A percentile compares a stretch with the other conserved stretches of the same genome.
phyloP scores from a whole-genome alignment of 2,888 invertebrate species.

The Augochlorella aurata region DNA sequence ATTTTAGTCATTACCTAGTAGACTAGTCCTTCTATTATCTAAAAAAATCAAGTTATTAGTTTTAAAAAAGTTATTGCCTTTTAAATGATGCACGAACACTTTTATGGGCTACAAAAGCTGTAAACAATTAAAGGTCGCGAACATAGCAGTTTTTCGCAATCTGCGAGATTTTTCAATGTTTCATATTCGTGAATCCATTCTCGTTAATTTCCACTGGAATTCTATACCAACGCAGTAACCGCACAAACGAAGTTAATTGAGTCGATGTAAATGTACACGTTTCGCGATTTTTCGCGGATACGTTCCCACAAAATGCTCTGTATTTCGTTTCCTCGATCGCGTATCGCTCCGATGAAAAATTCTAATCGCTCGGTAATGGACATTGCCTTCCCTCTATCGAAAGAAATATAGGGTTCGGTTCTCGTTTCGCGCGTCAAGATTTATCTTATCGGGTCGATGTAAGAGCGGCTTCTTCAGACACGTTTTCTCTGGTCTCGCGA shows the following conservation, averaged over 20 bases:
- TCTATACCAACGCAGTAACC: neutral
- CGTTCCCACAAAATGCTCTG: neutral
- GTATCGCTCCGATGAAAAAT: neutral
- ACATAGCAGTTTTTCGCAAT: too few species aligned
- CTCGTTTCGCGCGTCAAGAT: neutral
- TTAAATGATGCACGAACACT: too few species aligned
- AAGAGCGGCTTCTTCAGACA: neutral
- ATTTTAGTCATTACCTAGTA: too few species aligned
- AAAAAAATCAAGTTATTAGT: too few species aligned
- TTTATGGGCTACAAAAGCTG: too few species aligned
- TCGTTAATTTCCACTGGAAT: neutral
- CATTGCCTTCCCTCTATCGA: neutral
- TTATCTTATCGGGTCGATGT: conserved; percentile 25
- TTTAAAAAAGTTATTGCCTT: too few species aligned
- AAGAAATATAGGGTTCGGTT: neutral
- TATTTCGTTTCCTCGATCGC: neutral
- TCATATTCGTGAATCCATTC: neutral
- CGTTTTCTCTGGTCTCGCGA: neutral
- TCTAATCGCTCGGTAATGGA: neutral
- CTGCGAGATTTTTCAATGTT: neutral
- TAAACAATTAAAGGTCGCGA: too few species aligned
- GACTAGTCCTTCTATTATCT: too few species aligned
- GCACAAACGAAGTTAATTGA: neutral
- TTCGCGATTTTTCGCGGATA: neutral
- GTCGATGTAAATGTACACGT: neutral